Percentiles rank a stretch among this genome's conserved stretches.
Evolutionary conservation across 2,888 invertebrate species (phyloP).

Genomic region (Scrobipalpa costella): DNA sequence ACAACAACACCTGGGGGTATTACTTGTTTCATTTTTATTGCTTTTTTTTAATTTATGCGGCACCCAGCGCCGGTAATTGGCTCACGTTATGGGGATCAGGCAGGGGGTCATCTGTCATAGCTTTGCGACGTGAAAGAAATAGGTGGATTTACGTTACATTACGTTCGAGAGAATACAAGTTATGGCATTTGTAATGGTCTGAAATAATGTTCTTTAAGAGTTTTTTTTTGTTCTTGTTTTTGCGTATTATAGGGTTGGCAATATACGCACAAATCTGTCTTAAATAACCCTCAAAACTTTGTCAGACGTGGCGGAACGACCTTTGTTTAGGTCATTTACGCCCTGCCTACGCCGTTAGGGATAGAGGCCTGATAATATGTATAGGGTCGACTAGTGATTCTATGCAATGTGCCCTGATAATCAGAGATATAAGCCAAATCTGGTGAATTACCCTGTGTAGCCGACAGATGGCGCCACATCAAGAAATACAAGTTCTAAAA

Average conservation of each 20-base stretch:
- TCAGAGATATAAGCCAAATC: too few relatives aligned
- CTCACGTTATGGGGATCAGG: not conserved
- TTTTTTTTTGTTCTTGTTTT: not conserved
- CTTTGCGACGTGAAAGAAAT: not conserved
- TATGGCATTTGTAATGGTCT: not conserved
- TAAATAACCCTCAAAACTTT: too few relatives aligned
- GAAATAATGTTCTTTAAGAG: not conserved
- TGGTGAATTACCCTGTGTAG: too few relatives aligned
- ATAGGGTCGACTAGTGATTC: not conserved
- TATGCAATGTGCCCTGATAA: too few relatives aligned
- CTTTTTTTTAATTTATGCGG: constrained; percentile 13
- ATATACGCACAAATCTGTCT: too few relatives aligned
- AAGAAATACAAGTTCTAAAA: too few relatives aligned
- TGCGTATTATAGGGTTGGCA: not conserved
- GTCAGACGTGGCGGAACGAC: too few relatives aligned
- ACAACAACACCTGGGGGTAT: not conserved
- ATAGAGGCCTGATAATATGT: too few relatives aligned
- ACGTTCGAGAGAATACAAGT: not conserved
- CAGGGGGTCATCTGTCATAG: not conserved
- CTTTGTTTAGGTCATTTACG: too few relatives aligned
- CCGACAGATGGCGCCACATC: too few relatives aligned
- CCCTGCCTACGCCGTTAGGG: too few relatives aligned
- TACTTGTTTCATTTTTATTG: constrained; percentile 19
- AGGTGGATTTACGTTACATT: constrained; percentile 5
- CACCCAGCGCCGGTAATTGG: constrained; percentile 14